A percentile compares a stretch with the other conserved stretches of the same genome.
Conservation (phyloP, 2,888 invertebrate genomes). For the Agrotis clavis region DNA sequence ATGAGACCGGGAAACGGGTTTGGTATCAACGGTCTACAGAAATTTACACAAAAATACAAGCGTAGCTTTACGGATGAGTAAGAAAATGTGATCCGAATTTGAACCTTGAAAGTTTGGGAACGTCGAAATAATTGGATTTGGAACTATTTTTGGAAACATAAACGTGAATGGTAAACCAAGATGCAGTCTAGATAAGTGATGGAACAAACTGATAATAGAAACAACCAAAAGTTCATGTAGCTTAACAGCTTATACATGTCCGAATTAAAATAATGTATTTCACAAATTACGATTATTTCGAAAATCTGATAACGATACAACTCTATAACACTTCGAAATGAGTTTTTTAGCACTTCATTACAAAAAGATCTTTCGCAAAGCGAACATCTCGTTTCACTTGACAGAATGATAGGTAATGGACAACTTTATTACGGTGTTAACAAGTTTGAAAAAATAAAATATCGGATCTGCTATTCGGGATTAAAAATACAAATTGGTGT, state of each 20-base stretch:
- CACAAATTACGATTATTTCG: constrained; percentile 64
- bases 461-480: constrained; percentile 58
- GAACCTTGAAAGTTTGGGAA: constrained; percentile 39
- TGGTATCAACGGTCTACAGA: constrained; percentile 73
- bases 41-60: constrained; percentile 67
- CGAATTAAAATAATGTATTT: constrained; percentile 56
- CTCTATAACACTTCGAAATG: constrained; percentile 57
- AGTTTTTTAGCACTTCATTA: constrained; percentile 62
- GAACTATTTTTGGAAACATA: constrained; percentile 12
- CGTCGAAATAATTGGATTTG: neutral
- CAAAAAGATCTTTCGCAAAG: constrained; percentile 65
- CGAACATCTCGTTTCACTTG: constrained; percentile 64
- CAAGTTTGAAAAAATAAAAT: constrained; percentile 70
- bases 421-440: constrained; percentile 79
- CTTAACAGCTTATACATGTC: constrained; percentile 31
- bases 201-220: constrained; percentile 57
- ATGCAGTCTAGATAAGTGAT: constrained; percentile 52
- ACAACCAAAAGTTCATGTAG: constrained; percentile 63
- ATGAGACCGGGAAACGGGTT: constrained; percentile 74
- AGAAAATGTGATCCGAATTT: constrained; percentile 32
- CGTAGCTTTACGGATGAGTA: constrained; percentile 37
- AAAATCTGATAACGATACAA: constrained; percentile 59
- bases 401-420: constrained; percentile 77
- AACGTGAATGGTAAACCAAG: constrained; percentile 34
- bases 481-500: constrained; percentile 74